phyloP scores from a whole-genome alignment of 2,797 vertebrate genomes.

The Macroramphosus scolopax region DNA sequence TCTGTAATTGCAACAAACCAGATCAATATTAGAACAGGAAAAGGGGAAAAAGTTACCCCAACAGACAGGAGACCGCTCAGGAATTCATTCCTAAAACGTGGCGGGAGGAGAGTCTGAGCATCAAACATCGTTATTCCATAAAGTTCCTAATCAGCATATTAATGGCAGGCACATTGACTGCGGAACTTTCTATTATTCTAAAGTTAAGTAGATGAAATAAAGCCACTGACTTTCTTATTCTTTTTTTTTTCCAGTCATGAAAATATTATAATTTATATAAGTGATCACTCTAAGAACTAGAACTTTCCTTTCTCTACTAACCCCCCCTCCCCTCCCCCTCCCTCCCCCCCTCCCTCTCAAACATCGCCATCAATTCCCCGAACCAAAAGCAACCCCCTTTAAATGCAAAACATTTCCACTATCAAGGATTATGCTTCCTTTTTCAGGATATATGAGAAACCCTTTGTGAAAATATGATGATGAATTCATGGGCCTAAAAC shows the following conservation, averaged over 20 bases:
- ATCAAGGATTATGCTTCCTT: conserved; percentile 81
- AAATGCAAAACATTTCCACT: conserved; percentile 83
- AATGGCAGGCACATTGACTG: conserved; percentile 64
- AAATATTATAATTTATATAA: conserved; percentile 79
- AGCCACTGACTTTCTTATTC: conserved; percentile 53
- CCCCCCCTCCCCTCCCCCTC: conserved; percentile 7
- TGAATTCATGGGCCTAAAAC: conserved; percentile 78
- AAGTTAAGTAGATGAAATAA: conserved; percentile 68
- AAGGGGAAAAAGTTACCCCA: conserved; percentile 36
- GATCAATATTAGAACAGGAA: conserved; percentile 61
- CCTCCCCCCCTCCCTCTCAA: conserved; percentile 18
- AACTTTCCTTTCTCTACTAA: conserved; percentile 62
- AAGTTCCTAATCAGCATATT: conserved; percentile 79
- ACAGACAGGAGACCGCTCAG: conserved; percentile 44
- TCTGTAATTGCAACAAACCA: conserved; percentile 56
- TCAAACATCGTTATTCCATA: conserved; percentile 73
- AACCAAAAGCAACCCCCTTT: conserved; percentile 76
- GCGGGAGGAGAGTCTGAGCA: conserved; percentile 45
- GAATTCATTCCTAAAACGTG: conserved; percentile 64
- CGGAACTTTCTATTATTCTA: conserved; percentile 66
- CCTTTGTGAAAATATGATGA: conserved; percentile 81
- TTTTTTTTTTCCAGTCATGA: conserved; percentile 58
- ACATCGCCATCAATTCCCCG: conserved; percentile 69
- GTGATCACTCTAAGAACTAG: conserved; percentile 72
- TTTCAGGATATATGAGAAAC: conserved; percentile 73